Percentiles rank a stretch among this genome's conserved stretches.
phyloP scores from a whole-genome alignment of 1,140 invertebrate species.

The Delia radicum region DNA sequence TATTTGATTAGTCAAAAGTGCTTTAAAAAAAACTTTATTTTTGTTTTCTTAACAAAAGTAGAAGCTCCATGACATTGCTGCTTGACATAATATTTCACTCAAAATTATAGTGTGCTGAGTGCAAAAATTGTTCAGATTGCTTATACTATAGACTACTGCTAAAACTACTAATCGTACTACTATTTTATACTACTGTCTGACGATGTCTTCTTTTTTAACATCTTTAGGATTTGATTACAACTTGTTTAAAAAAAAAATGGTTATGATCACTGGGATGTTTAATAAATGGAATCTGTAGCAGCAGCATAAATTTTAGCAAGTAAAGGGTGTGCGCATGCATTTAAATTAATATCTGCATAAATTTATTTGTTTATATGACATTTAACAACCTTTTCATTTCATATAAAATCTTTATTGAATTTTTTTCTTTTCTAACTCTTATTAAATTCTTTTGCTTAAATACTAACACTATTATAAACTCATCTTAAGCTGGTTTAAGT shows the following conservation, averaged over 20 bases:
- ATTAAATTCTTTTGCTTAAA: too few species aligned
- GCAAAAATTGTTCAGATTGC: neutral
- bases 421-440: too few species aligned
- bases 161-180: neutral
- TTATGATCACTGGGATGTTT: neutral
- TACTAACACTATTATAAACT: too few species aligned
- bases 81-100: constrained; percentile 21
- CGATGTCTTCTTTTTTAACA: neutral
- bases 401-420: too few species aligned
- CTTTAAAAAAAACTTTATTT: neutral
- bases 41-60: neutral
- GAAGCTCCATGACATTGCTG: neutral
- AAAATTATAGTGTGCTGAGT: constrained; percentile 20
- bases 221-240: neutral
- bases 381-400: neutral
- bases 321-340: neutral
- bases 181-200: neutral
- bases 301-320: neutral
- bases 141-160: neutral
- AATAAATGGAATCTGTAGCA: constrained; percentile 14
- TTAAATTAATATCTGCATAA: constrained; percentile 14
- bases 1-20: constrained; percentile 15
- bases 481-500: too few species aligned
- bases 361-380: constrained; percentile 13
- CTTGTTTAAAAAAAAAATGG: neutral